These are phyloP conservation scores for Sarcophaga caerulescens DNA, from an alignment of 2,888 invertebrate species.

Conservation along the genomic window DNA sequence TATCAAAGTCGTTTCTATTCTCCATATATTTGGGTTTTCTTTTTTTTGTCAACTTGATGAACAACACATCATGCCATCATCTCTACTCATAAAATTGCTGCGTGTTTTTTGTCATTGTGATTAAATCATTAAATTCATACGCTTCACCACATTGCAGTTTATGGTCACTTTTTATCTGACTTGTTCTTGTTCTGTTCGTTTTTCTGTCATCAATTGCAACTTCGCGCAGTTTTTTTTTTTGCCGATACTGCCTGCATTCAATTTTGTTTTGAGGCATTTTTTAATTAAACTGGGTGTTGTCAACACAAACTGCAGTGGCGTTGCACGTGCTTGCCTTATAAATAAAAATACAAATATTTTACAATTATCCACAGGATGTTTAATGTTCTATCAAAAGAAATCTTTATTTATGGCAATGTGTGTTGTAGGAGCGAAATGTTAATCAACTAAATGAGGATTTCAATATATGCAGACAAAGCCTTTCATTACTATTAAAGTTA, in stretches of 20 bases:
- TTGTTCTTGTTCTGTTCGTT: constrained; percentile 21
- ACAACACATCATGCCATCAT: constrained; percentile 21
- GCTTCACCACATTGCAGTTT: constrained; percentile 74
- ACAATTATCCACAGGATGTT: constrained; percentile 67
- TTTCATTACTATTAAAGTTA: not conserved
- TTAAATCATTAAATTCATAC: constrained; percentile 81
- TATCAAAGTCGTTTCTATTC: constrained; percentile 59
- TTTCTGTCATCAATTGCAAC: constrained; percentile 58
- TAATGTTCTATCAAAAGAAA: constrained; percentile 64
- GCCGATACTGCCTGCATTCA: not conserved
- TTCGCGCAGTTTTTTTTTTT: constrained; percentile 26
- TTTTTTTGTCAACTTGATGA: constrained; percentile 45
- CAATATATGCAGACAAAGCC: not conserved
- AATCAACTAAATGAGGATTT: constrained; percentile 18
- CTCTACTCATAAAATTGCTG: constrained; percentile 33
- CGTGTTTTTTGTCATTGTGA: constrained; percentile 71
- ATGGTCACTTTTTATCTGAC: constrained; percentile 58
- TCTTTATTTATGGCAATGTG: constrained; percentile 37
- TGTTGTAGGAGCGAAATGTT: constrained; percentile 20
- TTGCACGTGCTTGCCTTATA: constrained; percentile 61
- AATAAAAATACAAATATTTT: constrained; percentile 63
- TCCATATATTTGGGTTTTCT: constrained; percentile 19
- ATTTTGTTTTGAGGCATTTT: constrained; percentile 65
- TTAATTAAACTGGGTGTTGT: constrained; percentile 69
- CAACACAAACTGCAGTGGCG: constrained; percentile 62